Conservation (phyloP, 2,797 vertebrate genomes). For the Pipistrellus nathusii region DNA sequence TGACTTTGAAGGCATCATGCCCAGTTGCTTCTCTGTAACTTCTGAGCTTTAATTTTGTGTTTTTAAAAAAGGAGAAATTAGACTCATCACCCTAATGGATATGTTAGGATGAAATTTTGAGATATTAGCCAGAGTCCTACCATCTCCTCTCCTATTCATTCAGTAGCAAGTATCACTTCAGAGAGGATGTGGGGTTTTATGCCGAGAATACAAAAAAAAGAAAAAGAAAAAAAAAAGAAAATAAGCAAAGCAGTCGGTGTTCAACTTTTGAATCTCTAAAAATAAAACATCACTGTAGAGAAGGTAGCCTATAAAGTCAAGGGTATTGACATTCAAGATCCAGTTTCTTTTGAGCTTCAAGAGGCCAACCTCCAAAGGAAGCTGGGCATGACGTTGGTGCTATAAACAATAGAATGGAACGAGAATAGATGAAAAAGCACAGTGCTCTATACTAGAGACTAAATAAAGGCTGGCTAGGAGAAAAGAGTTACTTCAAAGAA, state of each 20-base stretch:
- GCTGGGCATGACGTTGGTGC: not conserved
- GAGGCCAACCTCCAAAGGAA: slow-evolving; percentile 19
- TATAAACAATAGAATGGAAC: slow-evolving; percentile 38
- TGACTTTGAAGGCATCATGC: not conserved
- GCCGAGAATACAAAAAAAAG: slow-evolving; percentile 16
- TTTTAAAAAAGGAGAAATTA: not conserved
- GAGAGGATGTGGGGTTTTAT: slow-evolving; percentile 1
- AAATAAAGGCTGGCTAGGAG: not conserved
- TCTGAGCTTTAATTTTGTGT: not conserved
- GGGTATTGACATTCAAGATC: slow-evolving; percentile 52
- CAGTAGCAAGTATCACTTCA: not conserved
- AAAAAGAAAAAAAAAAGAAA: slow-evolving; percentile 56
- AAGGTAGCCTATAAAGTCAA: slow-evolving; percentile 57
- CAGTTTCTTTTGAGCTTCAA: slow-evolving; percentile 52
- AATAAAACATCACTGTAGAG: slow-evolving; percentile 55
- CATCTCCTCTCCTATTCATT: not conserved
- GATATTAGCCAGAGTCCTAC: not conserved
- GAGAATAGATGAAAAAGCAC: not conserved
- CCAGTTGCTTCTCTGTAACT: slow-evolving; percentile 5
- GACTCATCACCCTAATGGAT: not conserved
- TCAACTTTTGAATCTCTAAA: slow-evolving; percentile 61
- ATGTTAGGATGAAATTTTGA: slow-evolving; percentile 33
- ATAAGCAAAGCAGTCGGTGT: not conserved
- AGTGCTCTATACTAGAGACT: not conserved
- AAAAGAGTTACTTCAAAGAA: not conserved